Conservation (phyloP, 2,797 vertebrate genomes). For the Spinus pinus region DNA sequence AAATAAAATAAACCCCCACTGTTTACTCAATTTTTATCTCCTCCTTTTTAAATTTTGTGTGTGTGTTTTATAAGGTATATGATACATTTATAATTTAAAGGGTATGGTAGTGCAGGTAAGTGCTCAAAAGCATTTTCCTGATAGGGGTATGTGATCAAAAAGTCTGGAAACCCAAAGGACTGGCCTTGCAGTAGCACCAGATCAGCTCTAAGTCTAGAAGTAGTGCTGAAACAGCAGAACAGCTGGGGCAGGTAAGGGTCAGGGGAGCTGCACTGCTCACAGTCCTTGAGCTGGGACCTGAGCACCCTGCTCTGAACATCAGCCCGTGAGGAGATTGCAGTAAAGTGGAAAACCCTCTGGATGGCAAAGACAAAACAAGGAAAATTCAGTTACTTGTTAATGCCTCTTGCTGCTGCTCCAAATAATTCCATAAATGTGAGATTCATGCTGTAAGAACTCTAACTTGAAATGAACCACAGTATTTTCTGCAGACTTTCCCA, state of each 20-base stretch:
- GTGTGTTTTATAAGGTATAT: not conserved
- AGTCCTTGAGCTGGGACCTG: not conserved
- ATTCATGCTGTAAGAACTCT: not conserved
- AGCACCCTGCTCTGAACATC: not conserved
- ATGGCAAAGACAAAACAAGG: not conserved
- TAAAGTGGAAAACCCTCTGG: not conserved
- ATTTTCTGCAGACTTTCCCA: not conserved
- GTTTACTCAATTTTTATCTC: not conserved
- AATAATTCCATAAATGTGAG: not conserved
- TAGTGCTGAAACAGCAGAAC: not conserved
- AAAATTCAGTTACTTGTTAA: not conserved
- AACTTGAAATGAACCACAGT: not conserved
- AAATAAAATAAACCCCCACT: not conserved
- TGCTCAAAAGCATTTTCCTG: not conserved
- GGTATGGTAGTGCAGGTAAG: not conserved
- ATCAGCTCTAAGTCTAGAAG: not conserved
- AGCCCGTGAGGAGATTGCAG: not conserved
- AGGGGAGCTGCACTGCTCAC: not conserved
- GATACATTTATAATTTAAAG: not conserved
- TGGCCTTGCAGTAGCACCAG: not conserved
- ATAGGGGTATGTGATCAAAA: not conserved
- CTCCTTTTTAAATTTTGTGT: not conserved
- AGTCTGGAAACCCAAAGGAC: not conserved
- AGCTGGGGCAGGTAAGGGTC: not conserved
- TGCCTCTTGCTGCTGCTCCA: not conserved